Conservation (phyloP, 2,113 vertebrate species). For the Elaphurus davidianus region DNA sequence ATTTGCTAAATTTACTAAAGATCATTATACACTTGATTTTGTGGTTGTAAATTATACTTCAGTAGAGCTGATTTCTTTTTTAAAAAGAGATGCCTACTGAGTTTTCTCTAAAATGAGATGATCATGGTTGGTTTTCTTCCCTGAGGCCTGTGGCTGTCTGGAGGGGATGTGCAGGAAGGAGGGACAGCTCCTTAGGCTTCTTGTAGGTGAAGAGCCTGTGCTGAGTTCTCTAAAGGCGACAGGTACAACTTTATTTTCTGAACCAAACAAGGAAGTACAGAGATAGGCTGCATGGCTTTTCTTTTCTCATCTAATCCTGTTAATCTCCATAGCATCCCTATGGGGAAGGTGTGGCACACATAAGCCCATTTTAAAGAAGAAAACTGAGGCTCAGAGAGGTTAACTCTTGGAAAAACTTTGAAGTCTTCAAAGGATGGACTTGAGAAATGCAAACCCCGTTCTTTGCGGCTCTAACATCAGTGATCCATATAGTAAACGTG, state of each 20-base stretch:
- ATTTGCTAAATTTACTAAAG: not conserved
- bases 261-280: not conserved
- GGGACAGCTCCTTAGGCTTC: not conserved
- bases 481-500: not conserved
- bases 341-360: no score
- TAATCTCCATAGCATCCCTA: not conserved
- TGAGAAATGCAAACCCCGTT: not conserved
- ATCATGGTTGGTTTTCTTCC: not conserved
- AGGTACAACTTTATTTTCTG: not conserved
- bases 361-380: not conserved
- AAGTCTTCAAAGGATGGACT: not conserved
- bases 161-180: rapidly evolving
- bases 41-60: not conserved
- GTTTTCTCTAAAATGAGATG: not conserved
- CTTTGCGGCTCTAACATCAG: not conserved
- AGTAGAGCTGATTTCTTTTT: not conserved
- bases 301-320: not conserved
- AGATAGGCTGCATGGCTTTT: not conserved
- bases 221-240: not conserved
- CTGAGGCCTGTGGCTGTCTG: rapidly evolving
- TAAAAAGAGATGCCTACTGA: not conserved
- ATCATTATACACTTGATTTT: not conserved
- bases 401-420: not conserved
- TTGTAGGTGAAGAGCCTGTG: not conserved
- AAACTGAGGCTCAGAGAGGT: not conserved